Evolutionary conservation across 1,140 invertebrate genomes (phyloP), one percentile per base, ranked within the genome.

Genomic region (Anadara kagoshimensis): DNA sequence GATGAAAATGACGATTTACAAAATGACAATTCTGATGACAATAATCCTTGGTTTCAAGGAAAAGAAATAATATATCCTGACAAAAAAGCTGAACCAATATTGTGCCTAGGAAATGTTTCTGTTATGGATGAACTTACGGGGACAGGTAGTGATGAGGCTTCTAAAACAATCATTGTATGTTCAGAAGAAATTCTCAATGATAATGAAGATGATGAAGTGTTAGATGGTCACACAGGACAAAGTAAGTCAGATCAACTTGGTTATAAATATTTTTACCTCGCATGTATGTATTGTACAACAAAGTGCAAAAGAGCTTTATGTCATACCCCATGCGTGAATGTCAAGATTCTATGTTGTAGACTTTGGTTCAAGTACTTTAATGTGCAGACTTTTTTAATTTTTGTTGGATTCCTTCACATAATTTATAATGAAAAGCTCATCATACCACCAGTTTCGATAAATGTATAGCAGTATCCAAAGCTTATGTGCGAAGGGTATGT

Each of bases 41-140:
- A 22, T 41, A 24, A 59, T 11, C 36, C 58, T 44, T 47, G 54
- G 29, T 54, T 45, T 24, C 68, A 59, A 53, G 69, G 69, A 4
- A 70, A 64, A 41, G 54, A 47, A 24, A 63, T 75, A 26, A 75
- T 70, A 1, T 29, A 54, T 18, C 73, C 41, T 16, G 62, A 65
- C 14, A 72, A 74, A 16, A 65, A 57, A 18, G 67, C 78, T 22
- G 70, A 76, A 53, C 82, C 82, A 45, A 83, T 83, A 45, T 64
- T 83, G 11, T 79, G 78, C 51, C 57, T 84, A 7, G 70, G 78
- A 10, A 81, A 79, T 66, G 74, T 79, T 4, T 76, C 81, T n/a
- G 78, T 76, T 68, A 76, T 77, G 57, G 77, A 75, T 63, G 77
- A 79, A 63, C 41, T 56, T 22, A 70, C 70, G 7, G 56, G 76